Evolutionary conservation across 2,888 invertebrate species (phyloP), one percentile per base, ranked within the genome.

Genomic region (Parochlus steinenii): DNA sequence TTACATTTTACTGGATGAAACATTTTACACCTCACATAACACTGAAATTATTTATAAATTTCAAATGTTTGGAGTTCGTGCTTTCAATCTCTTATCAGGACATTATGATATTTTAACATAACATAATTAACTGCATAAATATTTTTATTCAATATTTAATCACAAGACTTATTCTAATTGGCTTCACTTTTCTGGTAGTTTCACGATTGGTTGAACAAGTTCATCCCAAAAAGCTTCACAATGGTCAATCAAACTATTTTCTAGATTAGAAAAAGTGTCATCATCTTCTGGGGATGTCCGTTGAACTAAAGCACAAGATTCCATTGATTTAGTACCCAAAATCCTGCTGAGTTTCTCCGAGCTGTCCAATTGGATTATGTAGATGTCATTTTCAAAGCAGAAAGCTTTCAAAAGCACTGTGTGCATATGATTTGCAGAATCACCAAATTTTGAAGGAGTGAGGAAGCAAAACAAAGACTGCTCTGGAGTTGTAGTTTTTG

Each of bases 381-480:
- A 73, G 48, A 81, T 80, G 44, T 74, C 77, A 42, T 79, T 78
- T 54, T 81, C 80, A 24, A 70, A 74, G 54, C 81, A 81, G 53
- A 34, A 26, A 17, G 81, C 80, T 48, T 80, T 77, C 22, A 80
- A 58, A 0, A 80, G 61, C 5, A 80, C 79, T 50, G 76, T 75
- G 48, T 80, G 79, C 65, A 81, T 77, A 49, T 80, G 80, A 5
- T 74, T 75, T 5, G 77, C 74, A 18, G 77, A 71, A 53, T 81
- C 80, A 4, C 74, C 76, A 22, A 67, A 70, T 31, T 67, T 61
- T 16, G 74, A 70, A 35, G 71, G 69, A 2, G 77, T 71, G 14
- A 78, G 65, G 28, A 80, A 56, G 48, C 79, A 19, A 19, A 19
- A 11, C 12, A 30, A 17, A 18, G 20, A 19, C 8, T 30, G 18